Percentiles rank a stretch among this genome's conserved stretches.
phyloP scores from a whole-genome alignment of 2,888 invertebrate species.

The Diabrotica balteata region DNA sequence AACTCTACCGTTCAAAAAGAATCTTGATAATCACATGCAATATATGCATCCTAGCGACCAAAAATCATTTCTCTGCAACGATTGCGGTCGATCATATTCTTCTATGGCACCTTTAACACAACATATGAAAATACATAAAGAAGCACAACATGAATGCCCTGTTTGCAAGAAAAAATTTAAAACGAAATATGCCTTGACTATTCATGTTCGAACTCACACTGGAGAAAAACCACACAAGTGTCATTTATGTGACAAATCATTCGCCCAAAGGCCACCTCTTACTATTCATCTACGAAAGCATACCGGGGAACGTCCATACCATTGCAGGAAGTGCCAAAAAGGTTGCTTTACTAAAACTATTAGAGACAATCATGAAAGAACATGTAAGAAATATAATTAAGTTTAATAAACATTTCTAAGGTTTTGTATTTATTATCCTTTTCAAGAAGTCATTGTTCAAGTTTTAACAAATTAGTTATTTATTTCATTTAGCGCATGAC shows the following conservation, averaged over 20 bases:
- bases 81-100: neutral
- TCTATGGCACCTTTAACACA: neutral
- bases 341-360: conserved; percentile 44
- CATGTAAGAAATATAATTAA: neutral
- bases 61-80: neutral
- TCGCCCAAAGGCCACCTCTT: neutral
- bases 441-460: too few relatives aligned
- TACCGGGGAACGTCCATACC: conserved; percentile 41
- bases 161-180: neutral
- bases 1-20: neutral
- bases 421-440: too few relatives aligned
- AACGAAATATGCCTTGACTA: neutral
- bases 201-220: neutral
- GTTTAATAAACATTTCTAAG: too few relatives aligned
- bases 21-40: neutral
- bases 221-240: conserved; percentile 1
- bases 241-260: neutral
- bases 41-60: neutral
- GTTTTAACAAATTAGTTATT: too few relatives aligned
- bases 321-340: conserved; percentile 58
- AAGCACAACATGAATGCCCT: neutral
- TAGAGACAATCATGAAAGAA: neutral
- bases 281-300: neutral
- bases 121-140: neutral
- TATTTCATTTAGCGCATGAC: too few relatives aligned